Base-by-base conservation (phyloP, 2,888 invertebrate genomes). In the Epirrhoe alternata region DNA sequence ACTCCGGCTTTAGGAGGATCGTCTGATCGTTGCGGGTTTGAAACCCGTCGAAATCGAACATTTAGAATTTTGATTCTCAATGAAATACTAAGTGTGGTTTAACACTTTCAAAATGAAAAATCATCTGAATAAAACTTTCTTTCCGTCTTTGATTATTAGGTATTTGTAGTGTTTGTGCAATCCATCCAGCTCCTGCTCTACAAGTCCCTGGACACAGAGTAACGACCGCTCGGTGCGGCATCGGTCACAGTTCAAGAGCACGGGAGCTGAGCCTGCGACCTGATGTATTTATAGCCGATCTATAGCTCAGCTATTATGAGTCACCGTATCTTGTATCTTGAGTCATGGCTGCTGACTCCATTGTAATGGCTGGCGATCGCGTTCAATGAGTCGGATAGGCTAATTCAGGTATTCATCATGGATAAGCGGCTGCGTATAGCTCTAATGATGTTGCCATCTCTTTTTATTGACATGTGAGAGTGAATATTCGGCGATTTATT, bases 241-340 rank as follows among this genome's bases (percentile, higher is more conserved):
- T 73, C 77, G 77, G 79, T 68, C 79, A 75, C 74, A 77, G 79
- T 74, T 77, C 78, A 78, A 66, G 72, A 69, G 30, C 67, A 62
- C 76, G 49, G 38, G 31, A 50, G 58, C 54, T 31, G 31, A 50
- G 58, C 54, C 45, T 53, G 10, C 60, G 8, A 12, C 53, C 61
- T 16, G 16, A 61, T 49, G 49, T 35, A 61, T 61, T 61, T 61
- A 54, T 47, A 61, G 54, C 61, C 45, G 14, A 16, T 47, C 47
- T 35, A 47, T 6, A 8, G 35, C 35, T 7, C 33, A 42, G 38
- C 38, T 12, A 35, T 42, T 42, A 42, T 42, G 12, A 12, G 12
- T 31, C 33, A 57, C 49, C 17, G 31, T 38, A 24, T 47, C 30
- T 31, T 30, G 45, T 16, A 52, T 47, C 42, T 31, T 42, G 38